Percentiles rank a stretch among this genome's conserved stretches.
Evolutionary conservation across 1,140 invertebrate species (phyloP).

Genomic region (Papilio polyxenes): DNA sequence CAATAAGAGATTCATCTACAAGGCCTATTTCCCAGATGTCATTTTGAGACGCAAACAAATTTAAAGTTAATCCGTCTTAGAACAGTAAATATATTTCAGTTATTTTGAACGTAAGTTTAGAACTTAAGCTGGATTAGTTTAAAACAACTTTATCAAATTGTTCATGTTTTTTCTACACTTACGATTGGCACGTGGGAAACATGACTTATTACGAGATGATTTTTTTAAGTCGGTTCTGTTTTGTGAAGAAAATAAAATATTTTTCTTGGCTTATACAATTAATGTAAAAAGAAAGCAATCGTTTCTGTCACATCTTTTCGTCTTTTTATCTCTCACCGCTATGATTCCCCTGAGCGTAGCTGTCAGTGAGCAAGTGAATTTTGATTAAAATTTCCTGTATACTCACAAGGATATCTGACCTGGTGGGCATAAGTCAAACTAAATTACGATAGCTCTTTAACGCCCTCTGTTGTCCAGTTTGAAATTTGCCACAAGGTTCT

Average conservation of each 20-base stretch:
- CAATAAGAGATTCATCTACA: constrained; percentile 21
- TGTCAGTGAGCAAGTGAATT: not conserved
- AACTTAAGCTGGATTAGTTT: no score
- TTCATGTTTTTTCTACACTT: no score
- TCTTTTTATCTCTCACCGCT: not conserved
- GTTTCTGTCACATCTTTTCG: not conserved
- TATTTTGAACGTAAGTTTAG: not conserved
- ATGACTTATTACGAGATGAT: no score
- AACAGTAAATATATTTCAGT: not conserved
- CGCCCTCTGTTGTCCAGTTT: no score
- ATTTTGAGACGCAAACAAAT: not conserved
- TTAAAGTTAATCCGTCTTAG: not conserved
- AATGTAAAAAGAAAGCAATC: not conserved
- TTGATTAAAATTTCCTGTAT: constrained; percentile 23
- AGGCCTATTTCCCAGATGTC: constrained; percentile 22
- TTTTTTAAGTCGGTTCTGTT: not conserved
- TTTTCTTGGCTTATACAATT: not conserved
- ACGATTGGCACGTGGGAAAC: no score
- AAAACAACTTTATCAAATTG: no score
- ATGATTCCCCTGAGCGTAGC: not conserved
- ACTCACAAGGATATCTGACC: no score
- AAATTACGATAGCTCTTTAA: no score
- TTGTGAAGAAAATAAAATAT: no score
- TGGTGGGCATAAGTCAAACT: no score
- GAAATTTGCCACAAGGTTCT: no score